Conservation (phyloP, 92 coral and sea anemone species). For the Porites evermanni region DNA sequence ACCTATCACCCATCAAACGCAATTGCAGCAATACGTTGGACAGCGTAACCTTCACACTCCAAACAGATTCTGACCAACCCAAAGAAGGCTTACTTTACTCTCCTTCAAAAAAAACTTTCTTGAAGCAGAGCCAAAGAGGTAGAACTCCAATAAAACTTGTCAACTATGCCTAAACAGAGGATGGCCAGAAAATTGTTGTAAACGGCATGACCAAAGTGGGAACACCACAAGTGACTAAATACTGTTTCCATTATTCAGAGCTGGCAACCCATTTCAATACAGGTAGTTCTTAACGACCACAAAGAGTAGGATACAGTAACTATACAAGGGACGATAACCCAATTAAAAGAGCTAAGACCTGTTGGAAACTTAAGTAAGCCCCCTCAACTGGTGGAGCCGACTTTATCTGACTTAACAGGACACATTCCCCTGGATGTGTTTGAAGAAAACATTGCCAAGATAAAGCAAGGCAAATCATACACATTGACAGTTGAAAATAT, state of each 20-base stretch:
- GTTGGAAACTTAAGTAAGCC: conserved; percentile 23
- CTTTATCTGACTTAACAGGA: conserved; percentile 3
- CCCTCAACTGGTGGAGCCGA: conserved; percentile 28
- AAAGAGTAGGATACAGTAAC: conserved; percentile 28
- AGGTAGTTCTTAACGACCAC: conserved; percentile 5
- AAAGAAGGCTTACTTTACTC: neutral
- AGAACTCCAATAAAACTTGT: neutral
- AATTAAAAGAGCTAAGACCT: conserved; percentile 11
- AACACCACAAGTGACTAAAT: conserved; percentile 33
- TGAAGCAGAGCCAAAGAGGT: neutral
- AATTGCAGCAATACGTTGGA: neutral
- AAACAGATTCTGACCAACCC: neutral
- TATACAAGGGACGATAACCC: conserved; percentile 4
- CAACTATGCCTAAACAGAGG: neutral
- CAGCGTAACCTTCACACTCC: neutral
- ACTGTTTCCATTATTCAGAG: conserved; percentile 46
- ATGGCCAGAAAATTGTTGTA: neutral
- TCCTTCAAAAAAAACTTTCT: neutral
- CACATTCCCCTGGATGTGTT: conserved; percentile 37
- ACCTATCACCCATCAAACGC: neutral
- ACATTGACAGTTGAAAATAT: conserved; percentile 27
- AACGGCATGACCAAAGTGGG: neutral
- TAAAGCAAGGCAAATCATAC: conserved; percentile 15
- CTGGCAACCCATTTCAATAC: conserved; percentile 18
- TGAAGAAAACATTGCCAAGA: conserved; percentile 18